Evolutionary conservation across 2,797 vertebrate genomes (phyloP).

Genomic region (Catostomus latipinnis): DNA sequence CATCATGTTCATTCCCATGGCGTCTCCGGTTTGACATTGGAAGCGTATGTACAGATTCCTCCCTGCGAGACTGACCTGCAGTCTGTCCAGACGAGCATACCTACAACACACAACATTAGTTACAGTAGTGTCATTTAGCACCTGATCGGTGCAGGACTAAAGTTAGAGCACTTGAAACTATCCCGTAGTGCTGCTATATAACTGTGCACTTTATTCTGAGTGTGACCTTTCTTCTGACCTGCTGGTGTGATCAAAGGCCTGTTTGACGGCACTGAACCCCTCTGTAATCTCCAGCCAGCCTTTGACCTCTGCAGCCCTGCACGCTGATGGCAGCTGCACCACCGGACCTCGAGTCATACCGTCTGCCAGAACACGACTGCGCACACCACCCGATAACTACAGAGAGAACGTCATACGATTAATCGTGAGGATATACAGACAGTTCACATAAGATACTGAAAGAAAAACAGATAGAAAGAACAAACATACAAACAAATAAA

Average conservation of each 20-base stretch:
- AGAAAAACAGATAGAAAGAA: no score
- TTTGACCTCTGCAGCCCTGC: constrained; percentile 91
- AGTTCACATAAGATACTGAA: neutral
- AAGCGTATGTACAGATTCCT: constrained; percentile 95
- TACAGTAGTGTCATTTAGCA: neutral
- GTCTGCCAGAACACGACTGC: constrained; percentile 88
- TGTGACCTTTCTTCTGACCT: constrained; percentile 75
- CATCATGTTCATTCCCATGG: constrained; percentile 99
- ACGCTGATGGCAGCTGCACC: constrained; percentile 88
- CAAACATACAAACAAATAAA: no score
- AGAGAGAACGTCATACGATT: neutral
- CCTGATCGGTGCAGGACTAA: neutral
- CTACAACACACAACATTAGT: constrained; percentile 67
- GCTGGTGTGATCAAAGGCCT: constrained; percentile 93
- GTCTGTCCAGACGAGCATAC: constrained; percentile 91
- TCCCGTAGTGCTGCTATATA: neutral
- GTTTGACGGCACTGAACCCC: constrained; percentile 86
- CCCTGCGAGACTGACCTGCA: constrained; percentile 88
- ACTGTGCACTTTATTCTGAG: neutral
- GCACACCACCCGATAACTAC: constrained; percentile 91
- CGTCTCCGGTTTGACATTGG: constrained; percentile 85
- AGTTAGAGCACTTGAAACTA: neutral
- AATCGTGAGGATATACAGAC: neutral
- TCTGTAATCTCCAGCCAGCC: constrained; percentile 89
- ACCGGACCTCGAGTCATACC: constrained; percentile 97